These are phyloP conservation scores for Platichthys stellatus DNA, from an alignment of 2,113 vertebrate species.

Conservation along the genomic window DNA sequence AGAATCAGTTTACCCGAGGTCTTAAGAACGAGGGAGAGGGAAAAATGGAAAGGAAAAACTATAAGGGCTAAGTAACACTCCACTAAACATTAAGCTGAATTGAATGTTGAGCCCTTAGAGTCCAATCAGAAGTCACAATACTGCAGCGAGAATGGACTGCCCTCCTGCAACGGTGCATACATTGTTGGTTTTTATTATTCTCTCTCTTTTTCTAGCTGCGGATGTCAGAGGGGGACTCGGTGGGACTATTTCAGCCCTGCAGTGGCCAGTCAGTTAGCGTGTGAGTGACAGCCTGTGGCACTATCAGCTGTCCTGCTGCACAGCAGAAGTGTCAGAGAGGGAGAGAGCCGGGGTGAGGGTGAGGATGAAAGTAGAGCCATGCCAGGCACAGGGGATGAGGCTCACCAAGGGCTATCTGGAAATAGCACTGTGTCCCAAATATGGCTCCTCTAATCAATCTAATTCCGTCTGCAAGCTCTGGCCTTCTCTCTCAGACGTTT, in stretches of 20 bases:
- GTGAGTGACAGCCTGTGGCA: slow-evolving; percentile 81
- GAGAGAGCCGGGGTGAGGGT: slow-evolving; percentile 53
- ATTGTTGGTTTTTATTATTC: slow-evolving; percentile 62
- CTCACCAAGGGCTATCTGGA: slow-evolving; percentile 75
- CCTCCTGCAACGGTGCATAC: slow-evolving; percentile 47
- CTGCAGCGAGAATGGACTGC: slow-evolving; percentile 27
- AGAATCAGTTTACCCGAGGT: slow-evolving; percentile 53
- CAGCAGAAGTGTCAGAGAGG: slow-evolving; percentile 69
- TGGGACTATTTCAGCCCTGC: slow-evolving; percentile 77
- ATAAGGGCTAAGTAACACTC: slow-evolving; percentile 45
- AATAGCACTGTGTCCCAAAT: slow-evolving; percentile 78
- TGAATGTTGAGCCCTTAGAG: slow-evolving; percentile 41
- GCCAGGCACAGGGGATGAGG: slow-evolving; percentile 65
- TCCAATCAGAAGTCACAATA: slow-evolving; percentile 41
- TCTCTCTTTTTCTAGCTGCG: slow-evolving; percentile 30
- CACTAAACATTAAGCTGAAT: slow-evolving; percentile 30
- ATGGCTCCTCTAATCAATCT: slow-evolving; percentile 87
- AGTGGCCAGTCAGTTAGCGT: slow-evolving; percentile 77
- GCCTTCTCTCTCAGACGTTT: slow-evolving; percentile 89
- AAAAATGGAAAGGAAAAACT: slow-evolving; percentile 50
- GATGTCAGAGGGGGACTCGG: slow-evolving; percentile 67
- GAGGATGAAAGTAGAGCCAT: slow-evolving; percentile 58
- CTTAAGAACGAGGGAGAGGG: slow-evolving; percentile 11
- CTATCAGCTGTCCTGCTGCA: slow-evolving; percentile 80
- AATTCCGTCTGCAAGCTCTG: slow-evolving; percentile 87